Base-by-base conservation (phyloP, 2,888 invertebrate species). In the Calameuta idolon region DNA sequence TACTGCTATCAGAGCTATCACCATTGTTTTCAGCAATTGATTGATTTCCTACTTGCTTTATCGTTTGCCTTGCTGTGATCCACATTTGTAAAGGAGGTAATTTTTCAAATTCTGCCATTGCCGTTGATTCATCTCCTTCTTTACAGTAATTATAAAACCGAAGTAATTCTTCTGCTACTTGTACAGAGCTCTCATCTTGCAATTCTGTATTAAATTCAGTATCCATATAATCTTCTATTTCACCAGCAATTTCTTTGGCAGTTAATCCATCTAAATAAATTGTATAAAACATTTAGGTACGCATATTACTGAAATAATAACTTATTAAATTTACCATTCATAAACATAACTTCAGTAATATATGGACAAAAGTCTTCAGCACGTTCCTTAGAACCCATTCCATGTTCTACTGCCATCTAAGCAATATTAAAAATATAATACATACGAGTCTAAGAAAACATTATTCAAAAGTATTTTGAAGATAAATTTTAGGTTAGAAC, bases 161-260 rank as follows among this genome's bases (percentile, higher is more conserved):
- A 9, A 88, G 33, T 73, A 91, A 81, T 79, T 89, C 89, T 40
- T 85, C 85, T 15, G 91, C 90, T 69, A 91, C 87, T 86, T 91
- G 83, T 1, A 69, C 76, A 15, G 87, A 83, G 82, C 91, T 91
- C 15, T 86, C 81, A 75, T 91, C 91, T 79, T 90, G 83, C 11
- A 91, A 78, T 81, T 87, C 85, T 5, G 89, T 89, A 35, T 85
- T 85, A 69, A 91, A 90, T 74, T 85, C 79, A 3, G 80, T 79
- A 73, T 89, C 90, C 86, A 91, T 87, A 55, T 88, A 90, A 75
- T 89, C 87, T 77, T 91, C 90, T 23, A 91, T 78, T 77, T 87
- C 89, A 1, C n/a, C 77, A 12, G 89, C 88, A 76, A 91, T 69
- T 34, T 91, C 90, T 2, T 82, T 77, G 3, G 76, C 78, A 69